Percentiles rank a stretch among this genome's conserved stretches.
These are phyloP conservation scores for Ammodytes marinus DNA, from an alignment of 2,113 vertebrate genomes.

Conservation along the genomic window DNA sequence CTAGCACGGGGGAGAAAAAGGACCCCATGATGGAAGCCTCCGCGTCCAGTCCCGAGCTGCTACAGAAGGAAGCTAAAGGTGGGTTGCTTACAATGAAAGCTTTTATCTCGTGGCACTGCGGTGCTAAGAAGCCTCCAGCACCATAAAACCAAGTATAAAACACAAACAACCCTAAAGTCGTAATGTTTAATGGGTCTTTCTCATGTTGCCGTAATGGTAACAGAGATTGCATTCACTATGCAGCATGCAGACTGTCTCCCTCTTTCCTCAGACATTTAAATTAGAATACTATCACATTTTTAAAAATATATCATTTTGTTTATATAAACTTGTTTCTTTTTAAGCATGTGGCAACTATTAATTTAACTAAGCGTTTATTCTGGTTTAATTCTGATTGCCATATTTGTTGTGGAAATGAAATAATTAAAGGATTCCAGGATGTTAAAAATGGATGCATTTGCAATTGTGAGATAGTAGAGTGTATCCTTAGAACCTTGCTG, in stretches of 20 bases:
- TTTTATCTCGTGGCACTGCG: conserved; percentile 88
- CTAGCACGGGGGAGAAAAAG: conserved; percentile 90
- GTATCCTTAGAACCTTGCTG: not conserved
- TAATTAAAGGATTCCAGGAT: not conserved
- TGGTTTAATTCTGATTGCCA: not conserved
- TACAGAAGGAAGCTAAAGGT: conserved; percentile 98
- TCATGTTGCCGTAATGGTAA: conserved; percentile 85
- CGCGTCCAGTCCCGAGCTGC: conserved; percentile 95
- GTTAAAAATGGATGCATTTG: conserved; percentile 6
- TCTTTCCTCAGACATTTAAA: conserved; percentile 37
- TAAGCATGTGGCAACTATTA: no score
- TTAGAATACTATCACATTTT: not conserved
- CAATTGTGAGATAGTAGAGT: not conserved
- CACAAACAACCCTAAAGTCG: conserved; percentile 91
- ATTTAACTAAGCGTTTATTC: no score
- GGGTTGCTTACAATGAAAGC: conserved; percentile 90
- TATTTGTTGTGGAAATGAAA: not conserved
- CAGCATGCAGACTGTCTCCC: conserved; percentile 58
- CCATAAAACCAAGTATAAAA: conserved; percentile 93
- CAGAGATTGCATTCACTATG: conserved; percentile 74
- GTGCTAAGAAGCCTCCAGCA: conserved; percentile 88
- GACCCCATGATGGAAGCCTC: conserved; percentile 91
- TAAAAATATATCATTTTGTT: not conserved
- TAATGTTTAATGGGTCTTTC: conserved; percentile 91
- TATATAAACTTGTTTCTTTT: no score